Evolutionary conservation across 2,113 vertebrate species (phyloP), one percentile per base, ranked within the genome.

Genomic region (Notiomystis cincta): DNA sequence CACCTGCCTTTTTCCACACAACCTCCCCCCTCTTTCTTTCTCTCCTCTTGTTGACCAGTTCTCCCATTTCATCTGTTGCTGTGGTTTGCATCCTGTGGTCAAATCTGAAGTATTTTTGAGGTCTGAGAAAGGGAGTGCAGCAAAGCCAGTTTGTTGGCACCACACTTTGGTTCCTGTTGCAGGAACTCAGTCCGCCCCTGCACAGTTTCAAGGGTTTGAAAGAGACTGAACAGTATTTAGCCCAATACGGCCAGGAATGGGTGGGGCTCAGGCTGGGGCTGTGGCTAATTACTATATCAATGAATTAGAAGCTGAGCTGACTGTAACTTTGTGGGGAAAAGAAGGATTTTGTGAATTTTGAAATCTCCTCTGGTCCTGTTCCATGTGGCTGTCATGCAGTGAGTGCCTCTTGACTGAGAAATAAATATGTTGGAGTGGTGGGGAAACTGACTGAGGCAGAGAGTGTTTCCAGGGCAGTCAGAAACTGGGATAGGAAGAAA

Each of bases 61-160:
- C 47, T 80, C 33, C 73, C 48, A 48, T 70, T 96, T 93, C 70
- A 47, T 72, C 42, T 72, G 37, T 65, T 93, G 60, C 71, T 75
- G 2, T 27, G 61, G 70, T 92, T 88, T 53, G 64, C 48, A 77
- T 75, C 19, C 56, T 66, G 82, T 0, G 15, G 93, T 95, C 82
- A 89, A 66, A 95, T 50, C 62, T 42, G 53, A 85, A 62, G 30
- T 88, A 27, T 78, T 86, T 94, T 81, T 94, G 79, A 88, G 38
- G 85, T 94, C 79, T 95, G 80, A 60, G 72, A 86, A 95, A 93
- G 58, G 51, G 67, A 96, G 79, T 4, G 47, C 30, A 62, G 85
- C 42, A 90, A 82, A 93, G 42, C 38, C 15, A 48, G 24, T 87
- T 73, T 81, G 51, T 73, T 95, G 86, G 85, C 95, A 81, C 23